phyloP scores from a whole-genome alignment of 2,113 vertebrate genomes.

The Catharus bicknelli region DNA sequence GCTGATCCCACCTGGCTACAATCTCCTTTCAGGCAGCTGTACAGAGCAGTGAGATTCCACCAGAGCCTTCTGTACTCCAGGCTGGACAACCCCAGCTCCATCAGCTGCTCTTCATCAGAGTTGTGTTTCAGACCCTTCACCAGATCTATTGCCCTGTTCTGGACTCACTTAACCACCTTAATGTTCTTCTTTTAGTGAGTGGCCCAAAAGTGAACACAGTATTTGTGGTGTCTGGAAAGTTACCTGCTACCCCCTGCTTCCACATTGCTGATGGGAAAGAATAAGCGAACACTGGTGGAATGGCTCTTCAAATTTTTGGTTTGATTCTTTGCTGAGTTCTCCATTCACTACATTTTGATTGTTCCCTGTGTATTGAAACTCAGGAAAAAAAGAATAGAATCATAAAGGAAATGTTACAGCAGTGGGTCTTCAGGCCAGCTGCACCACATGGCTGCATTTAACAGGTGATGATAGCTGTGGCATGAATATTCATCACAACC shows the following conservation, averaged over 20 bases:
- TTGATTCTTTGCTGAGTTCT: background rate
- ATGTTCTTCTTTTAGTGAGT: background rate
- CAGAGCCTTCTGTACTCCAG: background rate
- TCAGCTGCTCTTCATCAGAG: background rate
- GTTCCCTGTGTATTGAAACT: fast-evolving
- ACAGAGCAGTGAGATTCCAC: background rate
- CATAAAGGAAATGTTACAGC: background rate
- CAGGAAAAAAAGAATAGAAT: background rate
- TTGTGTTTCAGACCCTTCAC: background rate
- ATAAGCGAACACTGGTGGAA: background rate
- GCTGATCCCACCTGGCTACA: background rate
- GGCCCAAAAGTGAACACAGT: background rate
- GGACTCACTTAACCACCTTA: background rate
- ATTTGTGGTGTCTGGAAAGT: background rate
- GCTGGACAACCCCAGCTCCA: background rate
- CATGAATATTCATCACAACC: conserved; percentile 52
- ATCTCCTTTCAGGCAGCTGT: background rate
- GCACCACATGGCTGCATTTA: background rate
- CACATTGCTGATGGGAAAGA: background rate
- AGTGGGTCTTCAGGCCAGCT: background rate
- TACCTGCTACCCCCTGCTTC: background rate
- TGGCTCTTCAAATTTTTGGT: background rate
- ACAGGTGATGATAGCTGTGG: background rate
- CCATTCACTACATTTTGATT: background rate
- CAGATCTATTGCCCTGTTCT: background rate